Evolutionary conservation across 1,140 invertebrate genomes (phyloP).

Genomic region (Rhizoglyphus robini): DNA sequence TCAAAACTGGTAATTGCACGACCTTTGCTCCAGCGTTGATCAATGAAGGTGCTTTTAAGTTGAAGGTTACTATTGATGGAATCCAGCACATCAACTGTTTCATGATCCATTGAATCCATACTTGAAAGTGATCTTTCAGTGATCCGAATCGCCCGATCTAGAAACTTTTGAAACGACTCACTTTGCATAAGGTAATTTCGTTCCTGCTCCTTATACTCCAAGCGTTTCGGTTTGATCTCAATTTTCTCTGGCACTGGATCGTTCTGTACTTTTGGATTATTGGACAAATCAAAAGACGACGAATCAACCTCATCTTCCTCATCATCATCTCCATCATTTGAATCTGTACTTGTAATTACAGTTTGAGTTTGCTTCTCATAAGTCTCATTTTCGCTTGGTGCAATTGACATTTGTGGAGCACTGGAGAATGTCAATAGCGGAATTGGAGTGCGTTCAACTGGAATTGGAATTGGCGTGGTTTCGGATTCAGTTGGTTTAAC

Average conservation of each 20-base stretch:
- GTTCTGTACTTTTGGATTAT: no score
- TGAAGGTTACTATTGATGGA: constrained; percentile 66
- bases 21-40: constrained; percentile 91
- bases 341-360: constrained; percentile 29
- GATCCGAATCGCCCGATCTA: constrained; percentile 66
- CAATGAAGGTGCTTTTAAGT: constrained; percentile 78
- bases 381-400: constrained; percentile 76
- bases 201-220: constrained; percentile 86
- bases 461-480: background rate
- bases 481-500: background rate
- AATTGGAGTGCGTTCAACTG: background rate
- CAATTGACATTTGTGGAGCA: constrained; percentile 87
- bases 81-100: constrained; percentile 60
- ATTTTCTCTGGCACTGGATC: no score
- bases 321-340: background rate
- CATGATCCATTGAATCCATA: constrained; percentile 74
- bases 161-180: constrained; percentile 82
- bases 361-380: constrained; percentile 94
- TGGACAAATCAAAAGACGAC: no score
- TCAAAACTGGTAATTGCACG: constrained; percentile 86
- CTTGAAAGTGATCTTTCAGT: constrained; percentile 67
- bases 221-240: no score
- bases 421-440: constrained; percentile 46
- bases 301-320: no score
- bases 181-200: constrained; percentile 87